phyloP scores from a whole-genome alignment of 1,140 invertebrate species.

The Drosophila ogumai region DNA sequence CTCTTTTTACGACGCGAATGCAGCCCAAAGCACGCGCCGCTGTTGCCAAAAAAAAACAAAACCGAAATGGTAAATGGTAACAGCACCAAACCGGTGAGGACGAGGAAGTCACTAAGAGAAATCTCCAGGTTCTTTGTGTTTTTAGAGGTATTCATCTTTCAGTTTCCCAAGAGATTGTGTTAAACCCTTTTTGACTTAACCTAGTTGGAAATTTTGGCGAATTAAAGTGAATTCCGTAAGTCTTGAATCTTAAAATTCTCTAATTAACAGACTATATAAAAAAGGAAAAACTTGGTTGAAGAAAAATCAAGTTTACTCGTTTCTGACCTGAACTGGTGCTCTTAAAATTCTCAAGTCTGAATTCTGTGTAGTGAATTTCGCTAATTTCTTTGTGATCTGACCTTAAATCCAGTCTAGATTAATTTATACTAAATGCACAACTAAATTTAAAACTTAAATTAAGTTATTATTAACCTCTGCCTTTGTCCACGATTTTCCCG shows the following conservation, averaged over 20 bases:
- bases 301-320: no score
- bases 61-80: conserved; percentile 36
- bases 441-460: no score
- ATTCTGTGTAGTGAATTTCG: no score
- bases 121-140: neutral
- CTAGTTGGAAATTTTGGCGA: neutral
- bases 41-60: conserved; percentile 18
- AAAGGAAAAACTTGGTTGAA: no score
- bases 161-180: no score
- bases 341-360: no score
- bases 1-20: conserved; percentile 31
- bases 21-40: conserved; percentile 45
- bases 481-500: neutral
- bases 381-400: neutral
- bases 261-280: no score
- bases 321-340: no score
- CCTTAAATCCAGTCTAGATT: no score
- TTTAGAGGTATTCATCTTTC: neutral
- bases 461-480: no score
- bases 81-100: conserved; percentile 6
- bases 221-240: neutral
- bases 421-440: no score
- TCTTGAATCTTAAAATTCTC: neutral
- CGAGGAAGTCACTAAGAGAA: neutral
- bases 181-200: neutral